Evolutionary conservation across 2,888 invertebrate genomes (phyloP).

Genomic region (Tenthredo scrophulariae): DNA sequence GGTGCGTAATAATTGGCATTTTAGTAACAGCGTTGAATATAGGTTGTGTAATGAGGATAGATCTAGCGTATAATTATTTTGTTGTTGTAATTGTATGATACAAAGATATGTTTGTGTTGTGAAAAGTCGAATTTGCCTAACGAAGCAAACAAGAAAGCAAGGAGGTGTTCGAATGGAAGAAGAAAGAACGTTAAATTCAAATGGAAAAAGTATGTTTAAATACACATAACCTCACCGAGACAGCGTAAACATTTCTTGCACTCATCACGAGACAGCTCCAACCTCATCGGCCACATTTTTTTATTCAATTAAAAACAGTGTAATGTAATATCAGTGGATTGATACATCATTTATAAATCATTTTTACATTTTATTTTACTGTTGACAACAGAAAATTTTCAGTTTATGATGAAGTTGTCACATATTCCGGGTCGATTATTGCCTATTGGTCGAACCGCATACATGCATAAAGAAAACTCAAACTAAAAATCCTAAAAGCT

Average conservation of each 20-base stretch:
- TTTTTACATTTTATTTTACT: slow-evolving; percentile 30
- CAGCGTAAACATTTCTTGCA: slow-evolving; percentile 92
- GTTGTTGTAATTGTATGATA: neutral
- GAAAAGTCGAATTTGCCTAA: neutral
- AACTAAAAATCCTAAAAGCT: neutral
- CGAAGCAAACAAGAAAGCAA: neutral
- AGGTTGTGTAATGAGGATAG: slow-evolving; percentile 4
- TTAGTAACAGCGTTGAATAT: neutral
- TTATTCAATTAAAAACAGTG: slow-evolving; percentile 30
- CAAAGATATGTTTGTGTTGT: neutral
- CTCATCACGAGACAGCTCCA: slow-evolving; percentile 93
- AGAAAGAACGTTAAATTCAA: slow-evolving; percentile 46
- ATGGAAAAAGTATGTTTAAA: slow-evolving; percentile 42
- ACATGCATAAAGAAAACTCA: neutral
- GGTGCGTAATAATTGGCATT: neutral
- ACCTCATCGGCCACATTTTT: slow-evolving; percentile 84
- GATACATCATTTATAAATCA: slow-evolving; percentile 17
- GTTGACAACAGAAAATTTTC: slow-evolving; percentile 46
- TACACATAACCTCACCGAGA: slow-evolving; percentile 84
- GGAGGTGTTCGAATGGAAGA: neutral
- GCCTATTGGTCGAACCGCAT: neutral
- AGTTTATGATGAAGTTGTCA: slow-evolving; percentile 52
- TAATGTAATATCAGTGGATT: neutral
- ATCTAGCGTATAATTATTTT: neutral
- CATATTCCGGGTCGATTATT: slow-evolving; percentile 47